These are phyloP conservation scores for Agrypnia vestita DNA, from an alignment of 1,140 invertebrate genomes.

Conservation along the genomic window DNA sequence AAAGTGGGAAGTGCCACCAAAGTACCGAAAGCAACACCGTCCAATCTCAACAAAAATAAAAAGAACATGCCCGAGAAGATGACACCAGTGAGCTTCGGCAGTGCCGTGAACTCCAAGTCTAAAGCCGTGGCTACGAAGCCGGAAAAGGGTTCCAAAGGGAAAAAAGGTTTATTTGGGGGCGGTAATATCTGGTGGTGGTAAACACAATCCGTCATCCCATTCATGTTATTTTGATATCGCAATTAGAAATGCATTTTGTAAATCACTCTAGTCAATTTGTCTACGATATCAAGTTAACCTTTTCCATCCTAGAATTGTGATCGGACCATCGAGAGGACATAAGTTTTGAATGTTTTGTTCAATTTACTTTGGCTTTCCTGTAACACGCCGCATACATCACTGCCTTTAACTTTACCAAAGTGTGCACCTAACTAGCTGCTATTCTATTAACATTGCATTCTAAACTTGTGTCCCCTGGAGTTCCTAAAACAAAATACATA, in stretches of 20 bases:
- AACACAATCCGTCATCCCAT: constrained; percentile 65
- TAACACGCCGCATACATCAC: constrained; percentile 12
- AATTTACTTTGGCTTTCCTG: constrained; percentile 15
- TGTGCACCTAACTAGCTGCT: constrained; percentile 58
- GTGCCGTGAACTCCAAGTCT: constrained; percentile 64
- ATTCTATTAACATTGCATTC: constrained; percentile 56
- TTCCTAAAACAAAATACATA: constrained; percentile 39
- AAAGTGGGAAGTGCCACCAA: constrained; percentile 82
- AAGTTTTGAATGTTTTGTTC: constrained; percentile 62
- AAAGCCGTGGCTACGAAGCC: constrained; percentile 72
- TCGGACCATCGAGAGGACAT: constrained; percentile 69
- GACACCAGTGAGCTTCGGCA: constrained; percentile 47
- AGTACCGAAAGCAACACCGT: constrained; percentile 78
- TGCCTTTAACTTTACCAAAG: background rate
- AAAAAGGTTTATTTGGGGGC: constrained; percentile 87
- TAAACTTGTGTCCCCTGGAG: constrained; percentile 59
- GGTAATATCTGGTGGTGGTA: constrained; percentile 82
- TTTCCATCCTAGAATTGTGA: constrained; percentile 35
- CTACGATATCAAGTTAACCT: constrained; percentile 42
- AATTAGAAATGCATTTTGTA: constrained; percentile 37
- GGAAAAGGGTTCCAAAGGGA: constrained; percentile 76
- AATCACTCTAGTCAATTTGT: constrained; percentile 18
- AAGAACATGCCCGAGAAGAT: constrained; percentile 53
- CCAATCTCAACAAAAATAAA: constrained; percentile 64
- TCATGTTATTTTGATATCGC: constrained; percentile 64